Evolutionary conservation across 2,797 vertebrate species (phyloP).

Genomic region (Myotis planiceps): DNA sequence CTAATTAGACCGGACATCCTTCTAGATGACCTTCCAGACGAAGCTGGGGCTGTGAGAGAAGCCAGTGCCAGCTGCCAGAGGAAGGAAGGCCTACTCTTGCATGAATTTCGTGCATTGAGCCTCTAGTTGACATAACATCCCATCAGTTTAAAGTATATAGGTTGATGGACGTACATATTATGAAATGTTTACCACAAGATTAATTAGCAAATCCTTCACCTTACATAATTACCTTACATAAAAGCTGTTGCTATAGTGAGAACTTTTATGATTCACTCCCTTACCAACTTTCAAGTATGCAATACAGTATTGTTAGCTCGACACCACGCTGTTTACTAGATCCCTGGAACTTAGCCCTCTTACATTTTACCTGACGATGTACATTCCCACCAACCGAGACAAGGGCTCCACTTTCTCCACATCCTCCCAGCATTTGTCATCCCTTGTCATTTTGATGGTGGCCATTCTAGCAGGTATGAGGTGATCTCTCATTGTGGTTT

Average conservation of each 20-base stretch:
- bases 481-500: neutral
- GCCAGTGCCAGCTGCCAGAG: too few species aligned
- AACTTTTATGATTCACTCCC: neutral
- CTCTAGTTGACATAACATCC: neutral
- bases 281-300: too few species aligned
- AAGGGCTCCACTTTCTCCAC: neutral
- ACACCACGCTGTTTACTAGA: neutral
- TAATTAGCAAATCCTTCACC: neutral
- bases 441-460: neutral
- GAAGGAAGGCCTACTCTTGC: too few species aligned
- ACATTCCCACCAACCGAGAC: neutral
- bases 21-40: too few species aligned
- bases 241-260: neutral
- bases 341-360: too few species aligned
- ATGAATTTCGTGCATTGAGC: too few species aligned
- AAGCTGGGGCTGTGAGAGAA: too few species aligned
- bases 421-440: neutral
- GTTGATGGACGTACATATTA: neutral
- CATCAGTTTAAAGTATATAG: neutral
- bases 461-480: neutral
- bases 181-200: neutral
- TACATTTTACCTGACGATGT: too few species aligned
- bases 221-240: neutral
- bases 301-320: accelerated
- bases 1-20: too few species aligned